These are phyloP conservation scores for Dryomyza anilis DNA, from an alignment of 2,888 invertebrate genomes.

Conservation along the genomic window DNA sequence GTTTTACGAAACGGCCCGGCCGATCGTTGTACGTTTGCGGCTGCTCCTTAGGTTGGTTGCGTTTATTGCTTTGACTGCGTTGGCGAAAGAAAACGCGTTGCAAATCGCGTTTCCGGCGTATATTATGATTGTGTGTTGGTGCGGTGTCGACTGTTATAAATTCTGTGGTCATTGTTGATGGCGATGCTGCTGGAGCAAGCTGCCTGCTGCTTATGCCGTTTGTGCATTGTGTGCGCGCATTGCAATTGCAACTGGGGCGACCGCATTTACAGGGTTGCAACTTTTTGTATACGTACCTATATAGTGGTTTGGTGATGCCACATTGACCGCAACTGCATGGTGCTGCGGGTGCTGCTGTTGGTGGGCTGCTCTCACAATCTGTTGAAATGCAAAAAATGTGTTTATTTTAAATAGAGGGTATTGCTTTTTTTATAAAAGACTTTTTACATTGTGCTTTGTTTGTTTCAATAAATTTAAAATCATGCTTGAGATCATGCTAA, in stretches of 20 bases:
- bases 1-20: constrained; percentile 46
- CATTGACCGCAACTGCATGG: constrained; percentile 43
- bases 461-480: too few species aligned
- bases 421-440: too few species aligned
- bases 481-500: too few species aligned
- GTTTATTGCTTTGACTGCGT: constrained; percentile 28
- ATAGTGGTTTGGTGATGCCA: constrained; percentile 36
- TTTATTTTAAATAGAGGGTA: too few species aligned
- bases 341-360: constrained; percentile 23
- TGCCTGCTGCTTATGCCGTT: not conserved
- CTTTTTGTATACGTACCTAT: constrained; percentile 50
- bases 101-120: constrained; percentile 48
- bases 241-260: constrained; percentile 29
- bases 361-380: not conserved
- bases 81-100: constrained; percentile 40
- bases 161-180: too few species aligned
- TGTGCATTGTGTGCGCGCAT: not conserved
- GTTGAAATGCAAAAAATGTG: too few species aligned
- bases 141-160: too few species aligned
- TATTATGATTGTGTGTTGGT: not conserved
- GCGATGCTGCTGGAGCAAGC: too few species aligned
- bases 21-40: too few species aligned
- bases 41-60: too few species aligned
- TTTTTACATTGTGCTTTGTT: too few species aligned
- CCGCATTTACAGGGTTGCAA: constrained; percentile 26